phyloP scores from a whole-genome alignment of 2,888 invertebrate genomes.

The Ormyrus rosae region DNA sequence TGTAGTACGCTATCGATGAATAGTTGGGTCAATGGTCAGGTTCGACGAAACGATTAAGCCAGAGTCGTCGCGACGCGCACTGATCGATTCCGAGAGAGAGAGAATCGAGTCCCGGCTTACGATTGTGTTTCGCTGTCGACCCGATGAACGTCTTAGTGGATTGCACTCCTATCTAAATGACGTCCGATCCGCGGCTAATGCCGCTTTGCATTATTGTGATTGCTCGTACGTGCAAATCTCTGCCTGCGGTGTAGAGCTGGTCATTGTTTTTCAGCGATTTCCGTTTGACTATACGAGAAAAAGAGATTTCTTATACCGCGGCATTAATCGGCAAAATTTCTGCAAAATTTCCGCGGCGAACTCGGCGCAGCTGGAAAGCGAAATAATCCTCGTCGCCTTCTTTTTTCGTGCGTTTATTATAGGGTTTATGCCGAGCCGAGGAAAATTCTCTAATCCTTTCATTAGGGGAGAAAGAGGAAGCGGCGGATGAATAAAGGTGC shows the following conservation, averaged over 20 bases:
- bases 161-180: not conserved
- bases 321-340: too few species aligned
- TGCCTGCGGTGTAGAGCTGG: not conserved
- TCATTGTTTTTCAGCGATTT: too few species aligned
- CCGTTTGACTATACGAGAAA: too few species aligned
- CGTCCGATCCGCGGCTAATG: slow-evolving; percentile 13
- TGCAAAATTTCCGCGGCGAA: too few species aligned
- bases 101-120: not conserved
- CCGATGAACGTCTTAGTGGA: slow-evolving; percentile 15
- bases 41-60: slow-evolving; percentile 51
- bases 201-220: not conserved
- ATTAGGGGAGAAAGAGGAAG: slow-evolving; percentile 17
- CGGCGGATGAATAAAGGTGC: slow-evolving; percentile 24
- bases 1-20: slow-evolving; percentile 33
- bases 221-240: not conserved
- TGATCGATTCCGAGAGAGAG: slow-evolving; percentile 36
- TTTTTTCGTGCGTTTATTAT: too few species aligned
- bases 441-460: slow-evolving; percentile 32
- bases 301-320: too few species aligned
- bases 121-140: slow-evolving; percentile 22
- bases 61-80: slow-evolving; percentile 18
- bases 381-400: too few species aligned
- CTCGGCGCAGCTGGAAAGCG: too few species aligned
- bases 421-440: not conserved
- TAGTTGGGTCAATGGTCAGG: slow-evolving; percentile 53